These are phyloP conservation scores for Apodemia hepburni DNA, from an alignment of 2,888 invertebrate species.

Conservation along the genomic window DNA sequence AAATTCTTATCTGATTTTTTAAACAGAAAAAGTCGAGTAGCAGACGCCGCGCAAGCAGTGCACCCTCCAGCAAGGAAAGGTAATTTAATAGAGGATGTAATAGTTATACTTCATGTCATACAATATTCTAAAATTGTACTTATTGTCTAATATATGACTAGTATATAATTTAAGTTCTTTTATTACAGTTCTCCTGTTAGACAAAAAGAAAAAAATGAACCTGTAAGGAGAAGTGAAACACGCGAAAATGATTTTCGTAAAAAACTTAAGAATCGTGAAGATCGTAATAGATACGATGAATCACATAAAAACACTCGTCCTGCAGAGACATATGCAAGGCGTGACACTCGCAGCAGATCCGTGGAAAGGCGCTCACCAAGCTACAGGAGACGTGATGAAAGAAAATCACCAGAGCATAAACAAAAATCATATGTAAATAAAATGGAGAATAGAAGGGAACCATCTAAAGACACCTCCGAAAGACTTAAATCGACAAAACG, in stretches of 20 bases:
- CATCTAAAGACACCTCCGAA: slow-evolving; percentile 44
- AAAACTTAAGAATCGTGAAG: slow-evolving; percentile 68
- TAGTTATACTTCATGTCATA: too few relatives aligned
- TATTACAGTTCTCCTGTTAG: slow-evolving; percentile 65
- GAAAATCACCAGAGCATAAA: slow-evolving; percentile 29
- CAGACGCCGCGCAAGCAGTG: slow-evolving; percentile 62
- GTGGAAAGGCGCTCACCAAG: slow-evolving; percentile 50
- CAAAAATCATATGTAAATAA: slow-evolving; percentile 60
- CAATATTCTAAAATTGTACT: not conserved
- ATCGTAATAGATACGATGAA: slow-evolving; percentile 59
- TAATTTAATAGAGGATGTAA: slow-evolving; percentile 29
- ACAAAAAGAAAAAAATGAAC: slow-evolving; percentile 49
- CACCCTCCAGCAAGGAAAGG: slow-evolving; percentile 61
- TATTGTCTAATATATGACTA: not conserved
- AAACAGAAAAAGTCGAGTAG: slow-evolving; percentile 71
- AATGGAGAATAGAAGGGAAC: slow-evolving; percentile 50
- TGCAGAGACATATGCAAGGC: slow-evolving; percentile 43
- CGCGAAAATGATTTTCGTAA: slow-evolving; percentile 51
- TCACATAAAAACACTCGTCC: slow-evolving; percentile 37
- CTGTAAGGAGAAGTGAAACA: slow-evolving; percentile 52
- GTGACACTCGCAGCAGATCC: slow-evolving; percentile 48
- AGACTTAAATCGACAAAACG: slow-evolving; percentile 41
- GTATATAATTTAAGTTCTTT: not conserved
- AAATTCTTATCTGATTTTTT: slow-evolving; percentile 45
- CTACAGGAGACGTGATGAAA: slow-evolving; percentile 33